Percentiles rank a stretch among this genome's conserved stretches.
These are phyloP conservation scores for Athalia rosae DNA, from an alignment of 2,888 invertebrate species.

Conservation along the genomic window DNA sequence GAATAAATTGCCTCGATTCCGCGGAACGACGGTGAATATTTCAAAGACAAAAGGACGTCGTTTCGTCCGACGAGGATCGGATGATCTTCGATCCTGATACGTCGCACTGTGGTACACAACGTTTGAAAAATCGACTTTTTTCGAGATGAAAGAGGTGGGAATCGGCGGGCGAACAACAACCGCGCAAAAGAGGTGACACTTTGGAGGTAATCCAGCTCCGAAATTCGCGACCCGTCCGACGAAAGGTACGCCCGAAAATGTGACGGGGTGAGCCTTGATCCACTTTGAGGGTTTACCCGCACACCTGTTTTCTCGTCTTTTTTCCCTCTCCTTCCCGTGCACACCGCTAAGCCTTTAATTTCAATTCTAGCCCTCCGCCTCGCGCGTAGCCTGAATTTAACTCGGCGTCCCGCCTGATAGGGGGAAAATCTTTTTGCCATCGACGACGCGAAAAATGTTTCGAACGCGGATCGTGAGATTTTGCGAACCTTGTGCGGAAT, in stretches of 20 bases:
- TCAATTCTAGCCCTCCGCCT: conserved; percentile 5
- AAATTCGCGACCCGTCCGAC: conserved; percentile 55
- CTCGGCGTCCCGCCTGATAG: not conserved
- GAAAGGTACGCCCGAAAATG: conserved; percentile 52
- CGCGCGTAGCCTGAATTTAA: not conserved
- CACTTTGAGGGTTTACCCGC: conserved; percentile 49
- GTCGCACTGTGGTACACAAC: too few species aligned
- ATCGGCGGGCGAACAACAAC: not conserved
- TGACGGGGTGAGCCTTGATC: conserved; percentile 49
- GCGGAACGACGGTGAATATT: too few species aligned
- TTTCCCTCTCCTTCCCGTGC: not conserved
- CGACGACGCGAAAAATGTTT: too few species aligned
- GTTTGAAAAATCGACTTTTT: too few species aligned
- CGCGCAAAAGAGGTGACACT: conserved; percentile 9
- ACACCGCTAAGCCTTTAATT: not conserved
- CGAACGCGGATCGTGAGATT: too few species aligned
- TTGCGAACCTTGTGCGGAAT: too few species aligned
- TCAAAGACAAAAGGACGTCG: too few species aligned
- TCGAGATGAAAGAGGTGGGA: too few species aligned
- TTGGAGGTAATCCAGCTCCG: conserved; percentile 54
- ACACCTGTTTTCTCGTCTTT: conserved; percentile 26
- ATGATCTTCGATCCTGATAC: too few species aligned
- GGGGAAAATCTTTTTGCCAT: too few species aligned
- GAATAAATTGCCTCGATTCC: too few species aligned
- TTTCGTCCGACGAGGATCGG: too few species aligned